Percentiles rank a stretch among this genome's conserved stretches.
phyloP scores from a whole-genome alignment of 2,113 vertebrate genomes.

The Cygnus atratus region DNA sequence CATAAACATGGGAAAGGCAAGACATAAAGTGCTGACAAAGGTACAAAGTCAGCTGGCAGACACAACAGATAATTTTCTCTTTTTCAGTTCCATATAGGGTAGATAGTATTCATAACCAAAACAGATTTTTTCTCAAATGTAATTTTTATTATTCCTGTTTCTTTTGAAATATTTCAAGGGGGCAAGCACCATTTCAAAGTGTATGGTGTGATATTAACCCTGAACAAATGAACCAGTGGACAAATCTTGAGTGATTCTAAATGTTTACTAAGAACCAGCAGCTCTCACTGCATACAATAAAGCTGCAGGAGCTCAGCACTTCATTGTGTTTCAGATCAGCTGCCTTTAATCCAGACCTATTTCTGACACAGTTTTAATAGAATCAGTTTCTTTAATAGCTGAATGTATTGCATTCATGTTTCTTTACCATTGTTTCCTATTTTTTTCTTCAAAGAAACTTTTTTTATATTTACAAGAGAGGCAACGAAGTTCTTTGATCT shows the following conservation, averaged over 20 bases:
- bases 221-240: not conserved
- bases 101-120: not conserved
- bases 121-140: not conserved
- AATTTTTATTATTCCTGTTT: not conserved
- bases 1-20: not conserved
- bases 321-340: not conserved
- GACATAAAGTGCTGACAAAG: not conserved
- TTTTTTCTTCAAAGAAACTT: constrained; percentile 58
- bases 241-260: not conserved
- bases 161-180: not conserved
- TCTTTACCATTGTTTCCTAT: constrained; percentile 11
- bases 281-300: not conserved
- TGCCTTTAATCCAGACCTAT: constrained; percentile 16
- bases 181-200: not conserved
- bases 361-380: constrained; percentile 41
- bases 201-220: not conserved
- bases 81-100: not conserved
- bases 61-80: not conserved
- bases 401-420: not conserved
- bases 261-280: not conserved
- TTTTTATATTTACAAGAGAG: constrained; percentile 40
- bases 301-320: not conserved
- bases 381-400: constrained; percentile 4
- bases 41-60: not conserved
- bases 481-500: constrained; percentile 70